A percentile compares a stretch with the other conserved stretches of the same genome.
phyloP scores from a whole-genome alignment of 1,140 invertebrate species.

The Bombus waltoni region DNA sequence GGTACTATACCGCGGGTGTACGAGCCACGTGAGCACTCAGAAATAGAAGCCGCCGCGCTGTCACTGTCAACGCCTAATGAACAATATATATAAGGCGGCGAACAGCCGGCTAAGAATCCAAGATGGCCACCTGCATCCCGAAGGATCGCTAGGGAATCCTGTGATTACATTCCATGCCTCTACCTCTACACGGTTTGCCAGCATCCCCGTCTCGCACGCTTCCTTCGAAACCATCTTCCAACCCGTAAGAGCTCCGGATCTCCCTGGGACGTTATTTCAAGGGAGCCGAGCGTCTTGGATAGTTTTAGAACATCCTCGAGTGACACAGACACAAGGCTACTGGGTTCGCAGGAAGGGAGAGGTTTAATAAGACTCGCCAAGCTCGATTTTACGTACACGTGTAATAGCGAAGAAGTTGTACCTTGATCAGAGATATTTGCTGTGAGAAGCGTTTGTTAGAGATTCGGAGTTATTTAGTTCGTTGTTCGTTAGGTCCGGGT shows the following conservation, averaged over 20 bases:
- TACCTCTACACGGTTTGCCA: conserved; percentile 59
- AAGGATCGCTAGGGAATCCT: conserved; percentile 75
- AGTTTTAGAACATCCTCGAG: conserved; percentile 75
- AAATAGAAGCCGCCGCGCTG: conserved; percentile 64
- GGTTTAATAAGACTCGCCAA: conserved; percentile 12
- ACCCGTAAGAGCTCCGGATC: conserved; percentile 41
- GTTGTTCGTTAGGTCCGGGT: no score
- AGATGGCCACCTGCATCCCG: conserved; percentile 74
- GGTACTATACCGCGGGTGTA: conserved; percentile 1
- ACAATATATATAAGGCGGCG: conserved; percentile 70
- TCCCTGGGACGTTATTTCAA: conserved; percentile 62
- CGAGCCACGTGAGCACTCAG: conserved; percentile 45
- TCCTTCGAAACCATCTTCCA: conserved; percentile 68
- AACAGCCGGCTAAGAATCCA: conserved; percentile 74
- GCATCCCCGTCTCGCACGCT: conserved; percentile 57
- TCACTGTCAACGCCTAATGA: conserved; percentile 78
- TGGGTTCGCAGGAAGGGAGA: no score
- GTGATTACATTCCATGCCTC: conserved; percentile 76
- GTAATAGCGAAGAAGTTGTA: not conserved
- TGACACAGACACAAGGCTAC: conserved; percentile 46
- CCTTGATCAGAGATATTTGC: not conserved
- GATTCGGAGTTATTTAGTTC: not conserved
- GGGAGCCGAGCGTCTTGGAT: conserved; percentile 70
- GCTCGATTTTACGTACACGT: conserved; percentile 3
- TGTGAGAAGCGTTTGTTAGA: not conserved